Conservation (phyloP, 2,113 vertebrate genomes). For the Anser brachyrhynchus region DNA sequence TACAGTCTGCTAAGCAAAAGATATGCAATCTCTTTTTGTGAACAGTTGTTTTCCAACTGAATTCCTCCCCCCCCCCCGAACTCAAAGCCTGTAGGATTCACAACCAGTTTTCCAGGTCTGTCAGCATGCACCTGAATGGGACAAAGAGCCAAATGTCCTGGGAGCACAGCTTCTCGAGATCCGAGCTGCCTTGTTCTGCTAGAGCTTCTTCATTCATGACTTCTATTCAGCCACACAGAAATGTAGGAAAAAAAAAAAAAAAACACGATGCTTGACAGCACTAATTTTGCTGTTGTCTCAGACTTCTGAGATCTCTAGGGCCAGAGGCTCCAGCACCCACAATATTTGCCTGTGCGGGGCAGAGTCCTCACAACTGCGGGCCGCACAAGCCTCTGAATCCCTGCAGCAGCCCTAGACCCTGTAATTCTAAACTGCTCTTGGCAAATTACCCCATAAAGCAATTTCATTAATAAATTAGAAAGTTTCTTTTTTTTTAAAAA, state of each 20-base stretch:
- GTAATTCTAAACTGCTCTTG: not conserved
- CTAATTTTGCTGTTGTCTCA: not conserved
- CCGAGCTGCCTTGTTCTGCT: not conserved
- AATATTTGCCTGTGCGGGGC: not conserved
- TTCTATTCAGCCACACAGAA: not conserved
- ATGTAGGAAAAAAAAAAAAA: not conserved
- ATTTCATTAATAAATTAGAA: not conserved
- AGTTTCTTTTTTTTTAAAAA: not conserved
- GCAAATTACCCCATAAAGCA: not conserved
- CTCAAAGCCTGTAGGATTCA: not conserved
- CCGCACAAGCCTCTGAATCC: not conserved
- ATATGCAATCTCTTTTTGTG: fast-evolving
- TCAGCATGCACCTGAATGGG: not conserved
- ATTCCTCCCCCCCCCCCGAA: not conserved
- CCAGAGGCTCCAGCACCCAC: not conserved
- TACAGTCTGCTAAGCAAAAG: not conserved
- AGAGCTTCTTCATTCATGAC: not conserved
- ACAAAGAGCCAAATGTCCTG: not conserved
- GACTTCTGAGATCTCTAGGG: not conserved
- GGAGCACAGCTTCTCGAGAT: not conserved
- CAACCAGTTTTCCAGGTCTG: not conserved
- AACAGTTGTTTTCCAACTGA: not conserved
- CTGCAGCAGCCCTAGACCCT: not conserved
- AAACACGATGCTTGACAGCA: fast-evolving
- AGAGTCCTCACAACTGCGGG: not conserved